phyloP scores from a whole-genome alignment of 2,888 invertebrate species.

The Macrostomum cliftonense region DNA sequence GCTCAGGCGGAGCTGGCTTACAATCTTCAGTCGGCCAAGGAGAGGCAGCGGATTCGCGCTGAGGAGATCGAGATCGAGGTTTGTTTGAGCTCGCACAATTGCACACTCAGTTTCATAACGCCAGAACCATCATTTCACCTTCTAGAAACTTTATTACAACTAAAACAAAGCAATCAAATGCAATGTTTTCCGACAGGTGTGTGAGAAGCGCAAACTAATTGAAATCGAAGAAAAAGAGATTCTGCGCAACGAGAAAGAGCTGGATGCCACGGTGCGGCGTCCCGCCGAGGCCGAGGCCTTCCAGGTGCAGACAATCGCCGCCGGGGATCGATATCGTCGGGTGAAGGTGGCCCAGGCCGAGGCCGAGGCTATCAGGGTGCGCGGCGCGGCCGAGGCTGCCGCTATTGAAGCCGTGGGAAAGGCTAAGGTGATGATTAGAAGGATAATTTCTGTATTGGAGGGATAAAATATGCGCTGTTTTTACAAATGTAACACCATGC shows the following conservation, averaged over 20 bases:
- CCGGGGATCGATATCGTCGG: constrained; percentile 43
- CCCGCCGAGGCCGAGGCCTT: constrained; percentile 89
- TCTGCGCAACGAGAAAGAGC: constrained; percentile 69
- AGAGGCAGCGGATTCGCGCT: constrained; percentile 77
- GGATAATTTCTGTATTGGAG: too few species aligned
- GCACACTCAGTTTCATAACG: too few species aligned
- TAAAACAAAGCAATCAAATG: too few species aligned
- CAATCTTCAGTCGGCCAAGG: constrained; percentile 84
- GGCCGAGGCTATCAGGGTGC: constrained; percentile 67
- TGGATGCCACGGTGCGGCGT: constrained; percentile 65
- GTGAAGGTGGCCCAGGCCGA: constrained; percentile 63
- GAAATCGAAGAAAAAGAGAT: constrained; percentile 89
- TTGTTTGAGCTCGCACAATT: too few species aligned
- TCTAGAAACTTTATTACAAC: too few species aligned
- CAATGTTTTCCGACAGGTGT: too few species aligned
- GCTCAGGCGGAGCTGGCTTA: constrained; percentile 56
- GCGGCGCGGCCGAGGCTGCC: constrained; percentile 73
- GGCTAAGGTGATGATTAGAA: constrained; percentile 52
- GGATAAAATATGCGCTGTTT: too few species aligned
- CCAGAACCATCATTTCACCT: too few species aligned
- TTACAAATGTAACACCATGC: too few species aligned
- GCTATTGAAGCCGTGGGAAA: constrained; percentile 75
- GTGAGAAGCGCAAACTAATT: constrained; percentile 63
- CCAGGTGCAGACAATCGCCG: constrained; percentile 65
- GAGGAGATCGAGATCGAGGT: constrained; percentile 88